These are phyloP conservation scores for Echiichthys vipera DNA, from an alignment of 2,797 vertebrate species.

Conservation along the genomic window DNA sequence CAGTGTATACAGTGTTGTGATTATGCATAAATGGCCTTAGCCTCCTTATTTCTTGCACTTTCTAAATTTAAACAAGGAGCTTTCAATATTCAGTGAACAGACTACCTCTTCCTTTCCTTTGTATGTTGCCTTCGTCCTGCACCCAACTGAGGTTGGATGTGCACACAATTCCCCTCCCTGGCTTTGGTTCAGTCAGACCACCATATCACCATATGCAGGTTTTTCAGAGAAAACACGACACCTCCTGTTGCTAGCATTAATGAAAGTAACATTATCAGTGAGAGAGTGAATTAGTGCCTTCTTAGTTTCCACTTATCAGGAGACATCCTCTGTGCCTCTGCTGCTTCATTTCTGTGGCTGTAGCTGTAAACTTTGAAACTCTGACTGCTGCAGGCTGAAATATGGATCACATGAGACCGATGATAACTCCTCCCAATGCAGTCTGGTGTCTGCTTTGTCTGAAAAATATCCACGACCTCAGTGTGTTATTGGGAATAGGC, in stretches of 20 bases:
- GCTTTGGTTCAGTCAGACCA: background rate
- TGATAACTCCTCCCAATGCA: background rate
- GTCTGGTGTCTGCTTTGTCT: slow-evolving; percentile 20
- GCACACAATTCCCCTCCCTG: background rate
- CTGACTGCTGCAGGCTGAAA: background rate
- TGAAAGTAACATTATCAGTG: background rate
- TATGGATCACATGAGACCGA: slow-evolving; percentile 2
- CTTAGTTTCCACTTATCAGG: background rate
- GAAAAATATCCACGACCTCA: slow-evolving; percentile 1
- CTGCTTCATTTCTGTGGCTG: background rate
- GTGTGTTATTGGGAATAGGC: background rate
- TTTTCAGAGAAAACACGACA: background rate
- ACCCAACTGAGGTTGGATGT: background rate
- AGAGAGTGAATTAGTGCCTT: no score
- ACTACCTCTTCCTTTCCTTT: background rate
- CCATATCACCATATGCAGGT: background rate
- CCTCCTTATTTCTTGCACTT: background rate
- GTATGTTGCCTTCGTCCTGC: background rate
- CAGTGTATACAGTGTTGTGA: no score
- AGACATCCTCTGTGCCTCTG: background rate
- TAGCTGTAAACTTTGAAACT: background rate
- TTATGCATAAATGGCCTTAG: background rate
- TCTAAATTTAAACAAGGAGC: background rate
- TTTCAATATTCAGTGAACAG: background rate
- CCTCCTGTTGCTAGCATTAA: background rate